A percentile compares a stretch with the other conserved stretches of the same genome.
phyloP scores from a whole-genome alignment of 1,140 invertebrate genomes.

The Tetragnatha versicolor region DNA sequence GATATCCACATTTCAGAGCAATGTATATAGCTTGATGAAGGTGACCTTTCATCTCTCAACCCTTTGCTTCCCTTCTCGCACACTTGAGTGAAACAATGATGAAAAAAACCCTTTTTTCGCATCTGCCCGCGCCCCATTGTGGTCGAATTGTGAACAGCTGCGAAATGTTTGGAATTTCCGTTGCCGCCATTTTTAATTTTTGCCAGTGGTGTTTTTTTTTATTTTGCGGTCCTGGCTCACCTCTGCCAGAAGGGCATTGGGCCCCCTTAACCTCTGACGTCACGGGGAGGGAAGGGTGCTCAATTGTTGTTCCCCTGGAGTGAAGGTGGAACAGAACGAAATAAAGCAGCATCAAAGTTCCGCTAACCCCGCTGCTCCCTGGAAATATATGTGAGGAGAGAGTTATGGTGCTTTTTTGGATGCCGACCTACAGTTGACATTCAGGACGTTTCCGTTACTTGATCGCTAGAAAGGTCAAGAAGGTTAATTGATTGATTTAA shows the following conservation, averaged over 20 bases:
- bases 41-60: constrained; percentile 40
- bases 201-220: background rate
- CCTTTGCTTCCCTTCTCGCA: constrained; percentile 47
- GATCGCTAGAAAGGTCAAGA: background rate
- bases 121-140: constrained; percentile 16
- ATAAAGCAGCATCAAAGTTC: constrained; percentile 2
- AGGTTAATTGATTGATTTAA: background rate
- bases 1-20: too few species aligned
- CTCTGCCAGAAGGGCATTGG: constrained; percentile 37
- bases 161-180: constrained; percentile 53
- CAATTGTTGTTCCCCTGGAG: background rate
- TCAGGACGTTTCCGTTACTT: background rate
- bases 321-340: constrained; percentile 26
- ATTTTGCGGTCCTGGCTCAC: background rate
- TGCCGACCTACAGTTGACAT: constrained; percentile 44
- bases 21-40: too few species aligned
- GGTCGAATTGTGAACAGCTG: constrained; percentile 45
- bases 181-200: constrained; percentile 18
- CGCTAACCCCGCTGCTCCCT: background rate
- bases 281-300: background rate
- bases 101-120: constrained; percentile 24
- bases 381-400: constrained; percentile 34
- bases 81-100: constrained; percentile 31
- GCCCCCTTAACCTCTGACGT: constrained; percentile 3
- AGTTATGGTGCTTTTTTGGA: constrained; percentile 21